Evolutionary conservation across 2,113 vertebrate genomes (phyloP), one percentile per base, ranked within the genome.

Genomic region (Psephotus haematonotus): DNA sequence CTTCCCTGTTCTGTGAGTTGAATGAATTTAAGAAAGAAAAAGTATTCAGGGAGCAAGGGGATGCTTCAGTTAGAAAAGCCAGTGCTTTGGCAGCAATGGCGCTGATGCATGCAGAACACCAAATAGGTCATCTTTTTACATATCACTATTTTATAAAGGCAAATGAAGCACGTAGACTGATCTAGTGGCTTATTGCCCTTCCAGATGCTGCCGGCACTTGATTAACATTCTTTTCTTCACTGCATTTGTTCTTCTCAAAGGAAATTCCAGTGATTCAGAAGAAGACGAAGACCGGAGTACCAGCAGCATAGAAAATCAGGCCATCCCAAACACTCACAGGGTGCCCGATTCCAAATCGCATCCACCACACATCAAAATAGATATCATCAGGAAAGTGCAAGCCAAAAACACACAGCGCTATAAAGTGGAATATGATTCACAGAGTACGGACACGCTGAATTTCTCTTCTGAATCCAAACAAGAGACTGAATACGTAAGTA

Each of bases 401-500:
- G 97, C 98, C 96, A 99, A 98, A 97, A 98, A 98, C 90, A 98
- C 97, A 19, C 99, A 99, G 82, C 98, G 97, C 83, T 99, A 99
- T 95, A 99, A 99, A 96, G 97, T 98, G 11, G 98, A 98, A 84
- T 98, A 98, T 25, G 97, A 98, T 70, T 98, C 98, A 0, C 98
- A 98, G 93, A 98, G 98, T 93, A 98, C 97, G 0, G 99, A 99
- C 95, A 98, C 98, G 50, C 97, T 99, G 95, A 99, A 99, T 97
- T 98, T 99, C 92, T 99, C 99, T 96, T 98, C 99, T 3, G 98
- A 99, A 95, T 98, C 98, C 94, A 99, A 99, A 94, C 98, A 97
- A 92, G 98, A 99, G 95, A 98, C 98, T 11, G 99, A 99, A 97
- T 99, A 99, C 44, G 99, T 99, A 98, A 99, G 99, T 98, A 95